Evolutionary conservation across 2,797 vertebrate species (phyloP), one percentile per base, ranked within the genome.

Genomic region (Coracias cyanogaster): DNA sequence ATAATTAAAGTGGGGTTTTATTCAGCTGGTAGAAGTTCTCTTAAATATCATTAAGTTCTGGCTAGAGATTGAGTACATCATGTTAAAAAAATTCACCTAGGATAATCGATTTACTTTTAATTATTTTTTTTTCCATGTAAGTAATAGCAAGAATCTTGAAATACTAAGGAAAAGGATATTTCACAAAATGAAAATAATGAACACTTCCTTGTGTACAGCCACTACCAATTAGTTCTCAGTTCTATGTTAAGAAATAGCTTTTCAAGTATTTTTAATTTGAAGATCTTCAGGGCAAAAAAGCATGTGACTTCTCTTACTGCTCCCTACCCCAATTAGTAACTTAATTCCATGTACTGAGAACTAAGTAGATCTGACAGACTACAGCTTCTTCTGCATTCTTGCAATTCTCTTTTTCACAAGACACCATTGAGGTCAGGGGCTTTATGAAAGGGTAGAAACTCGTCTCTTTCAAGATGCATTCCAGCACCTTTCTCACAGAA

Each of bases 181-280:
- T 84, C 51, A 60, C 33, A 84, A 93, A 58, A 41, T 41, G 33
- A 91, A 93, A 88, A 83, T 83, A 93, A 81, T 49, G 76, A 91
- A 71, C 0, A 0, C 21, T 91, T 94, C 39, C 62, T 81, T 83
- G 54, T 84, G 31, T 49, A 71, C 2, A 1, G 16, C 21, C 9
- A 46, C 37, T 81, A 51, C 66, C 35, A 93, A 86, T 95, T 93
- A 94, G 25, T 90, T 93, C 39, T 57, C 51, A 60, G 35, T 77
- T 86, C 46, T 84, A 31, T 70, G 58, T 91, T 91, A 90, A 79
- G 72, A 76, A 37, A 74, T 60, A 41, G 29, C n/a, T 94, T 95
- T 89, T 89, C 55, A 95, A 92, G 37, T 82, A 76, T 60, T 90
- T 95, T 79, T 84, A 60, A 92, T 70, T 76, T 93, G 58, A 92